Percentiles rank a stretch among this genome's conserved stretches.
Evolutionary conservation across 2,888 invertebrate species (phyloP).

Genomic region (Eupithecia abbreviata): DNA sequence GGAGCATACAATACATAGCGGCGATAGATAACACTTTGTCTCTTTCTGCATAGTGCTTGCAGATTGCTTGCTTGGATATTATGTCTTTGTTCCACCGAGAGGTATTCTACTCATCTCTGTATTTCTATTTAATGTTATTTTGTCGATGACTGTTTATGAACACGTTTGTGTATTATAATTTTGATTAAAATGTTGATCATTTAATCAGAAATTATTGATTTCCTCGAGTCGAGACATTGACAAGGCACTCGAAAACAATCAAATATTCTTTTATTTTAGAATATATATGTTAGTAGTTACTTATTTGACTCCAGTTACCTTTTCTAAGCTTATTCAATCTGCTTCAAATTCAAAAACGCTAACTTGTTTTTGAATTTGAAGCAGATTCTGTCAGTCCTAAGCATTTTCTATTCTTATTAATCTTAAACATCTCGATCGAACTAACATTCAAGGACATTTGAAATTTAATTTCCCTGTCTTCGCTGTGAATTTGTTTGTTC

Average conservation of each 20-base stretch:
- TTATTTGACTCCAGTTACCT: not conserved
- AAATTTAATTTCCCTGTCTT: not conserved
- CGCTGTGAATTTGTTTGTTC: not conserved
- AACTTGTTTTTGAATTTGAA: not conserved
- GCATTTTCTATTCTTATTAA: not conserved
- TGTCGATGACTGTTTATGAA: not conserved
- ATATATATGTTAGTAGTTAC: too few species aligned
- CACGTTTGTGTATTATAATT: not conserved
- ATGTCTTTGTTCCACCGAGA: not conserved
- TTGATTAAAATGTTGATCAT: not conserved
- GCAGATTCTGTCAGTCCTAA: not conserved
- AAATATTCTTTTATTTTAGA: not conserved
- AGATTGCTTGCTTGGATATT: constrained; percentile 25
- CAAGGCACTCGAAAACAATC: not conserved
- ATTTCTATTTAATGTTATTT: not conserved
- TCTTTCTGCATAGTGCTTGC: constrained; percentile 50
- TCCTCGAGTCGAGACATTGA: not conserved
- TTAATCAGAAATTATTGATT: not conserved
- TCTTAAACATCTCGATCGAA: not conserved
- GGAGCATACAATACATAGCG: constrained; percentile 72
- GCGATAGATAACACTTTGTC: constrained; percentile 67
- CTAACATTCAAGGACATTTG: not conserved
- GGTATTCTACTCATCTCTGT: not conserved
- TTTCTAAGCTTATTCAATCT: not conserved
- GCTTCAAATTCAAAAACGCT: too few species aligned